Base-by-base conservation (phyloP, 2,113 vertebrate genomes). In the Cyphomyrus plagiostoma region DNA sequence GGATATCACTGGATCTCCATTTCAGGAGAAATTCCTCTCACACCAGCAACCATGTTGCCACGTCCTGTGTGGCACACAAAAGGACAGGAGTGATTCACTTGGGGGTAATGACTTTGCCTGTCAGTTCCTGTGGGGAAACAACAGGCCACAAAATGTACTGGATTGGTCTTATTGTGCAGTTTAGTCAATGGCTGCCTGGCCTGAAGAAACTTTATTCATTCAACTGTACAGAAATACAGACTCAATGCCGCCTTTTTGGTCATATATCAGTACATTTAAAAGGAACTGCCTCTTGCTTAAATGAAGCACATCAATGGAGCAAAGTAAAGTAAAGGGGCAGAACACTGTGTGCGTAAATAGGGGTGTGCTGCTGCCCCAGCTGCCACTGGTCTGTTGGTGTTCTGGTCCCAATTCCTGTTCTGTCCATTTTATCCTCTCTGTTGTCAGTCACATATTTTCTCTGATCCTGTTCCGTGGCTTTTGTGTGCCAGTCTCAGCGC, bases 11-110 rank as follows among this genome's bases (percentile, higher is more conserved):
- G 45, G 23, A 49, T 86, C 19, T 46, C 17, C 49, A 52, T 9
- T 86, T 2, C 82, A 10, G 82, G 39, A 26, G 82, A 10, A 3
- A 84, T 23, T 21, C 10, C 45, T 84, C 39, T 84, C 23, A 45
- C 42, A 8, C 77, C 77, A 15, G n/a, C 48, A 0, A 48, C 46
- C 83, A 9, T 23, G 7, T 10, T 10, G 26, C 23, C 26, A 5
- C 4, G 49, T 35, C 46, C 23, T 48, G 23, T 9, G 49, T 23
- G 45, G 11, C 49, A 9, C n/a, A 50, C 85, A 86, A 50, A 35
- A 52, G 85, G 85, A 48, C 26, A 52, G 26, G 46, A 86, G 49
- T 35, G 85, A 86, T 86, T 86, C 48, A 86, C 49, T 86, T 52
- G 23, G 45, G 45, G 23, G 21, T 48, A n/a, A 49, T n/a, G 21